Evolutionary conservation across 2,888 invertebrate species (phyloP).

Genomic region (Chorisops tibialis): DNA sequence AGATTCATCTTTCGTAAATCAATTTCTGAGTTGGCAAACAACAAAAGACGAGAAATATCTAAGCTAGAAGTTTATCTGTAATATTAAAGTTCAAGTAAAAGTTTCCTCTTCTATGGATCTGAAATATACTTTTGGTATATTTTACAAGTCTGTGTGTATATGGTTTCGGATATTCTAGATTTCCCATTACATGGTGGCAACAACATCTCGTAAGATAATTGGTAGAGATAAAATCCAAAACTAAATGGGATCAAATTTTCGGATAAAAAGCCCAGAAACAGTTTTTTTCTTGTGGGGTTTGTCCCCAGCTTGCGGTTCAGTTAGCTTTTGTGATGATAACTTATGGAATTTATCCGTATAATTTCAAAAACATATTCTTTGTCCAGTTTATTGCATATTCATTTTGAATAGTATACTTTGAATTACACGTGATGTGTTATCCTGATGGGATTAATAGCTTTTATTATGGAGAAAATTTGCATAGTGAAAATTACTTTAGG

Average conservation of each 20-base stretch:
- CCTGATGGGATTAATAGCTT: neutral
- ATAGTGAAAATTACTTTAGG: too few relatives aligned
- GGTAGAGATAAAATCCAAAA: slow-evolving; percentile 18
- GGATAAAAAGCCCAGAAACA: slow-evolving; percentile 11
- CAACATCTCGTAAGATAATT: slow-evolving; percentile 19
- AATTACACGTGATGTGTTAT: neutral
- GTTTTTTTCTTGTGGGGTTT: neutral
- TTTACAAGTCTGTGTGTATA: neutral
- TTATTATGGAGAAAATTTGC: neutral
- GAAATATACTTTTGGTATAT: neutral
- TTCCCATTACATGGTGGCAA: slow-evolving; percentile 12
- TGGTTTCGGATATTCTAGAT: too few relatives aligned
- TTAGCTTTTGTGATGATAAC: slow-evolving; percentile 5
- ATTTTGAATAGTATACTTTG: too few relatives aligned
- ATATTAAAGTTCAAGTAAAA: neutral
- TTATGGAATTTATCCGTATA: slow-evolving; percentile 14
- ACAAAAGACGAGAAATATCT: neutral
- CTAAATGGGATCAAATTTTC: slow-evolving; percentile 15
- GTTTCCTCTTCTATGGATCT: neutral
- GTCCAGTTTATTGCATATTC: neutral
- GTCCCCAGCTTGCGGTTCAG: neutral
- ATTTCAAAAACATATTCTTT: slow-evolving; percentile 10
- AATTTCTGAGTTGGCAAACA: slow-evolving; percentile 3
- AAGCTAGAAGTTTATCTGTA: neutral
- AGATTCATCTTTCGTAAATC: neutral